Evolutionary conservation across 2,113 vertebrate genomes (phyloP).

Genomic region (Synchiropus splendidus): DNA sequence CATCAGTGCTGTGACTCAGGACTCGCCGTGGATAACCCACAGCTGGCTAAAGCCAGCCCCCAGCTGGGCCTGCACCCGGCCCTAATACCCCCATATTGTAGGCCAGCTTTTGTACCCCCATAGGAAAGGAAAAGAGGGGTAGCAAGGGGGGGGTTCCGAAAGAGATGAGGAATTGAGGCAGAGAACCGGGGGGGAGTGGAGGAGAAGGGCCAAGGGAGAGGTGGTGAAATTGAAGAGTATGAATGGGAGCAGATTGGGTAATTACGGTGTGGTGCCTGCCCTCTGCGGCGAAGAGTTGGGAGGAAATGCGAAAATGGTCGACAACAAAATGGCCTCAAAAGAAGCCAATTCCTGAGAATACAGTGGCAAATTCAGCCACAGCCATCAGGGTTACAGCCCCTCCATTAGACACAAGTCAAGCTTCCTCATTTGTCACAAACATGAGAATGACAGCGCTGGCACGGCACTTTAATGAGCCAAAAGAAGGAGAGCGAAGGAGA

Average conservation of each 20-base stretch:
- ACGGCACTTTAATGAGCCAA: constrained; percentile 7
- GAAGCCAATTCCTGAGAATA: constrained; percentile 36
- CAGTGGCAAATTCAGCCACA: too few species aligned
- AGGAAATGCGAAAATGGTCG: constrained; percentile 57
- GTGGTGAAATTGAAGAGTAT: constrained; percentile 51
- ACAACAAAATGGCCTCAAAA: constrained; percentile 61
- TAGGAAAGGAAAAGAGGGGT: constrained; percentile 30
- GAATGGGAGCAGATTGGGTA: constrained; percentile 67
- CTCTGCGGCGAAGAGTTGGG: constrained; percentile 45
- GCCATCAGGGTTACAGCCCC: constrained; percentile 30
- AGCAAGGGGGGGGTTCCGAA: constrained; percentile 31
- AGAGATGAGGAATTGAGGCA: constrained; percentile 39
- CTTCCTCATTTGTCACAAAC: constrained; percentile 54
- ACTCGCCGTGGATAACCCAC: constrained; percentile 55
- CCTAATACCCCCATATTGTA: constrained; percentile 63
- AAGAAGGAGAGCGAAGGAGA: background rate
- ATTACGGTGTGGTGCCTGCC: constrained; percentile 54
- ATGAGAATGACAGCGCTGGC: constrained; percentile 20
- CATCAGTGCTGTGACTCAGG: constrained; percentile 49
- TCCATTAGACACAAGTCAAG: constrained; percentile 44
- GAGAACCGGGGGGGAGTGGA: constrained; percentile 9
- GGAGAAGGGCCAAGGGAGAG: constrained; percentile 21
- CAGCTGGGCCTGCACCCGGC: constrained; percentile 56
- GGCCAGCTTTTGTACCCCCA: constrained; percentile 55
- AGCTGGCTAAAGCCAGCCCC: constrained; percentile 61